Base-by-base conservation (phyloP, 2,888 invertebrate genomes). In the Drosophila kanekoi region DNA sequence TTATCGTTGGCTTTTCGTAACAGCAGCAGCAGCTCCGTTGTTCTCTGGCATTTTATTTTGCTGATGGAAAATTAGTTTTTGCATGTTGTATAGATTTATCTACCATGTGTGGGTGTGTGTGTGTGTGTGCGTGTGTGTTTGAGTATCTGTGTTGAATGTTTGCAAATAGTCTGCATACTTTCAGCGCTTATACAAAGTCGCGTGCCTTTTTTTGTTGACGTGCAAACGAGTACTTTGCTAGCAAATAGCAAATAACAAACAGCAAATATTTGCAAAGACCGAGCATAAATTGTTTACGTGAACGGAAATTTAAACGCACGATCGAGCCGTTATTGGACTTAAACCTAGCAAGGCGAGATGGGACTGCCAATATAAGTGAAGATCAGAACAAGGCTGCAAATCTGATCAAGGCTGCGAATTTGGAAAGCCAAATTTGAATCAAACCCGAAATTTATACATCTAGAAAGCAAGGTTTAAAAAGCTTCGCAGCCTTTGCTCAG, bases 131-230 rank as follows among this genome's bases (percentile, higher is more conserved):
- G 54, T 58, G 63, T 44, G 62, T 72, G 59, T 61, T 43, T 32
- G 48, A 41, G 56, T 60, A 48, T 64, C 52, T 63, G 58, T 62
- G 63, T 49, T 72, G 69, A 51, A 75, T 88, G 84, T 88, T 88
- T 88, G 87, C 84, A 86, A 80, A 84, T 88, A 86, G 88, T 88
- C 89, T 85, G 80, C 78, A 85, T 85, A 84, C 86, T 84, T 84
- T 87, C 65, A 75, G 69, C 64, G 77, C 88, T 88, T 71, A 69
- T 62, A 86, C 83, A 84, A 84, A 84, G 88, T 84, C 89, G 83
- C 78, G 70, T 78, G 75, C 78, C 68, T 79, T 75, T 72, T 72
- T 63, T 72, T 61, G 68, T 79, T 79, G 69, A 77, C 72, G 71
- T 68, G 40, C 68, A 48, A 18, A 18, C 58, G 48, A 57, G 62